Conservation (phyloP, 92 coral and sea anemone genomes). For the Porites cylindrica region DNA sequence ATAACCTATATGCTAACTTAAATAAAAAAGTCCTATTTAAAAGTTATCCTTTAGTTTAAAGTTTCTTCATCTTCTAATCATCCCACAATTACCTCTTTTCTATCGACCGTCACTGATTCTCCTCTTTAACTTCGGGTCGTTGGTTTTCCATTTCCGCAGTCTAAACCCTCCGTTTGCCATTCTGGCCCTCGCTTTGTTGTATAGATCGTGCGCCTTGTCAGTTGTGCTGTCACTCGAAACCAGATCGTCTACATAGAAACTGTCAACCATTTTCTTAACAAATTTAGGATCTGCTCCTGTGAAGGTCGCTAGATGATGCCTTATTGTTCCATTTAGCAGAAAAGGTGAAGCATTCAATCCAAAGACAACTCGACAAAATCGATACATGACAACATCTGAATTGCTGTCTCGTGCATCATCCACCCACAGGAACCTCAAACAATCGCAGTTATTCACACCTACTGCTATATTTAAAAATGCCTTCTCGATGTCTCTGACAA, state of each 20-base stretch:
- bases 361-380: slow-evolving; percentile 29
- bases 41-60: not conserved
- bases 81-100: slow-evolving; percentile 16
- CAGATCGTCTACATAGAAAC: slow-evolving; percentile 61
- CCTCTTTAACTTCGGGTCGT: slow-evolving; percentile 32
- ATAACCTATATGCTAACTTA: too few relatives aligned
- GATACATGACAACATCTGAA: slow-evolving; percentile 9
- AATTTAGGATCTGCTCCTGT: slow-evolving; percentile 51
- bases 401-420: slow-evolving; percentile 43
- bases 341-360: slow-evolving; percentile 40
- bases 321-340: too few relatives aligned
- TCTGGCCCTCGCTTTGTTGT: slow-evolving; percentile 23
- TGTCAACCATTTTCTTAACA: not conserved
- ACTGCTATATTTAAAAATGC: slow-evolving; percentile 52
- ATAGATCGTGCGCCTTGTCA: slow-evolving; percentile 7
- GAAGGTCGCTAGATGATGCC: not conserved
- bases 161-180: slow-evolving; percentile 49
- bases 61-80: slow-evolving; percentile 55
- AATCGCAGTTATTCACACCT: slow-evolving; percentile 42
- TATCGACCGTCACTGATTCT: slow-evolving; percentile 13
- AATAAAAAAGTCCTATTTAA: too few relatives aligned
- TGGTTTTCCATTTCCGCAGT: slow-evolving; percentile 39
- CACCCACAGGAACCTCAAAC: slow-evolving; percentile 57
- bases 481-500: slow-evolving; percentile 57
- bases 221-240: slow-evolving; percentile 27